Evolutionary conservation across 1,140 invertebrate genomes (phyloP).

Genomic region (Drosophila sturtevanti): DNA sequence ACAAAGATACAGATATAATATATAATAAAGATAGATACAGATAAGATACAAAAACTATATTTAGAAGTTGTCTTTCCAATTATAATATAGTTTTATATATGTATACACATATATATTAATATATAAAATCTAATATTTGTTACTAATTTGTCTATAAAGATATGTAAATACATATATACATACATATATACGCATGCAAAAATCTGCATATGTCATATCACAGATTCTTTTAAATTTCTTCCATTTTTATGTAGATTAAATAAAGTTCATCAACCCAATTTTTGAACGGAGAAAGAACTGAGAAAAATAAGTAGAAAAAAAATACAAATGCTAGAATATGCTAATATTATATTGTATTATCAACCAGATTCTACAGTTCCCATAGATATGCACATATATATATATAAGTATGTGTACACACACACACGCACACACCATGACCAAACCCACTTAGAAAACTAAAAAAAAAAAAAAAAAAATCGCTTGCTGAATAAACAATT

Average conservation of each 20-base stretch:
- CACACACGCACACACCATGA: background rate
- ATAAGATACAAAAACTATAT: no score
- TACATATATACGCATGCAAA: no score
- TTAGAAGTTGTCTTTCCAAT: no score
- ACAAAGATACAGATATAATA: no score
- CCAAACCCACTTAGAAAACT: conserved; percentile 8
- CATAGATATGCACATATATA: background rate
- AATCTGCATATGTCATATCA: no score
- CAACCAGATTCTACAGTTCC: background rate
- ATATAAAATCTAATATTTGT: no score
- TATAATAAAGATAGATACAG: no score
- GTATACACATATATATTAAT: no score
- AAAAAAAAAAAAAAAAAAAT: conserved; percentile 2
- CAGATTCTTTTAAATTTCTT: no score
- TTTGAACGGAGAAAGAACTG: background rate
- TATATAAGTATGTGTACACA: background rate
- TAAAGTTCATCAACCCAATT: conserved; percentile 1
- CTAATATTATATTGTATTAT: conserved; percentile 4
- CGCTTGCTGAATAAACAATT: conserved; percentile 11
- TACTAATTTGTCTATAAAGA: no score
- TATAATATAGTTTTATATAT: no score
- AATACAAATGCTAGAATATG: background rate
- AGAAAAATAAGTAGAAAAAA: background rate
- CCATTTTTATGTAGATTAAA: background rate
- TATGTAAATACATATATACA: no score